Conservation (phyloP, 2,113 vertebrate genomes). For the Pteropus alecto region DNA sequence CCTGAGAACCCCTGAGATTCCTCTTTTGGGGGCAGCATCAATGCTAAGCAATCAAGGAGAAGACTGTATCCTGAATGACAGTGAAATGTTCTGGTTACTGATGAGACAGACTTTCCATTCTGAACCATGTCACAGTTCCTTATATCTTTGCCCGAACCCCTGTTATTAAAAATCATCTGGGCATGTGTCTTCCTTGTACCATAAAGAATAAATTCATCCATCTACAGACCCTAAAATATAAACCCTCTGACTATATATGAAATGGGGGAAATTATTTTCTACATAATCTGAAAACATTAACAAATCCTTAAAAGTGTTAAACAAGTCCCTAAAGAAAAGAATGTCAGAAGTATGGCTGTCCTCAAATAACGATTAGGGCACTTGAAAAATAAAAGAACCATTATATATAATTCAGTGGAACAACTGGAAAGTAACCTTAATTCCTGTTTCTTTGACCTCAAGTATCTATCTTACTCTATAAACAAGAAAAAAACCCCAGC, state of each 20-base stretch:
- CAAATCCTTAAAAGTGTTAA: neutral
- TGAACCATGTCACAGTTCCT: neutral
- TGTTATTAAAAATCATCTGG: neutral
- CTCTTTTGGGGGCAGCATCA: neutral
- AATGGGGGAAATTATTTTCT: neutral
- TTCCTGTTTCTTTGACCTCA: neutral
- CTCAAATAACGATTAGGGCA: neutral
- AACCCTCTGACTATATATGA: neutral
- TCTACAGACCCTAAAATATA: neutral
- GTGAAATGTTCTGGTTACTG: neutral
- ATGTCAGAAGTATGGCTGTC: neutral
- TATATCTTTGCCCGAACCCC: neutral
- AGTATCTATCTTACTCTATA: neutral
- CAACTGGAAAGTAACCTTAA: neutral
- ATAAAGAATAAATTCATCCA: neutral
- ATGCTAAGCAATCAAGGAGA: neutral
- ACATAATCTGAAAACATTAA: neutral
- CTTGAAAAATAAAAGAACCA: neutral
- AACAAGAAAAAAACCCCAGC: neutral
- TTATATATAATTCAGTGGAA: neutral
- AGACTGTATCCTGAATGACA: neutral
- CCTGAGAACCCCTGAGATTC: neutral
- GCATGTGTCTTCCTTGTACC: neutral
- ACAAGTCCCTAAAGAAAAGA: neutral
- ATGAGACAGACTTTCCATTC: neutral